Conservation (phyloP, 2,888 invertebrate genomes). For the Lymantria monacha region DNA sequence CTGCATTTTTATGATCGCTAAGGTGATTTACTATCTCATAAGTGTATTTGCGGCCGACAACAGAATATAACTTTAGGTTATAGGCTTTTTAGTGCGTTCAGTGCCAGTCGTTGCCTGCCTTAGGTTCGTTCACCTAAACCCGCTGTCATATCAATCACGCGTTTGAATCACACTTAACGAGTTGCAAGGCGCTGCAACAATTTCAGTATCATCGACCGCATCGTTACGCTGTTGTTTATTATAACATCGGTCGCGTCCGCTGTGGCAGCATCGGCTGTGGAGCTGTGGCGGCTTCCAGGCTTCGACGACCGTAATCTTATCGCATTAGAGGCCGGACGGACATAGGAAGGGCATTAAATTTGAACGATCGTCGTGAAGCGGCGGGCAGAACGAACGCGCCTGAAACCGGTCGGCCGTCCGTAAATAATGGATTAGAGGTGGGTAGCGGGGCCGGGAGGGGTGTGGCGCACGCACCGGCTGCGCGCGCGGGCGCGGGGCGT, state of each 20-base stretch:
- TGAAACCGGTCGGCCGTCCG: conserved; percentile 80
- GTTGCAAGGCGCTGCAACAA: conserved; percentile 18
- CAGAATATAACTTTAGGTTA: conserved; percentile 55
- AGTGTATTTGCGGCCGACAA: conserved; percentile 57
- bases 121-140: conserved; percentile 57
- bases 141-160: conserved; percentile 49
- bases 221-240: conserved; percentile 10
- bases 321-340: conserved; percentile 71
- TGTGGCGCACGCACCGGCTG: conserved; percentile 70
- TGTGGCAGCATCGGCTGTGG: conserved; percentile 14
- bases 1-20: conserved; percentile 47
- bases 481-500: conserved; percentile 59
- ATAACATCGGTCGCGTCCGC: conserved; percentile 19
- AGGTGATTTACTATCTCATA: conserved; percentile 58
- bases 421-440: conserved; percentile 81
- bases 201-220: conserved; percentile 7
- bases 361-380: conserved; percentile 74
- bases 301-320: conserved; percentile 70
- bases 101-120: conserved; percentile 51
- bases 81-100: conserved; percentile 57
- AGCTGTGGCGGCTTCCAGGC: conserved; percentile 32
- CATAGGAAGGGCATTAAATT: conserved; percentile 81
- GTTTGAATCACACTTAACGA: conserved; percentile 36
- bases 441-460: conserved; percentile 59
- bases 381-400: conserved; percentile 73